Conservation (phyloP, 64 coral and sea anemone genomes). For the Hydrozoanthus tunicans region DNA sequence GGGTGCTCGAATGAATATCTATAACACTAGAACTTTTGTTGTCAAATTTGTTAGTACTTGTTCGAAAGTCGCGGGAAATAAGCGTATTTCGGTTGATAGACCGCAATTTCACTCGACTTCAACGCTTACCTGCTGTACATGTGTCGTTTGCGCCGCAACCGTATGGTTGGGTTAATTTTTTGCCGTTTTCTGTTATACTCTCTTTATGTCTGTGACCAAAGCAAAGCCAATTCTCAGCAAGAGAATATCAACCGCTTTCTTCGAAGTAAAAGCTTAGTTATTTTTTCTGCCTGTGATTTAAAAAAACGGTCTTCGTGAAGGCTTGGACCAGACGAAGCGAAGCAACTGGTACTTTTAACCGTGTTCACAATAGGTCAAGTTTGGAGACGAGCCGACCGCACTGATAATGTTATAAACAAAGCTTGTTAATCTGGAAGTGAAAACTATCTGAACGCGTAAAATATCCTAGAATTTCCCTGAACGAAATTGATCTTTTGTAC, state of each 20-base stretch:
- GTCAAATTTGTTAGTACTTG: background rate
- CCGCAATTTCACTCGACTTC: background rate
- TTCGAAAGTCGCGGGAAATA: background rate
- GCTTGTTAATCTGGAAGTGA: background rate
- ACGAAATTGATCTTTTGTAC: no score
- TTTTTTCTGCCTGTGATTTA: background rate
- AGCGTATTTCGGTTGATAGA: background rate
- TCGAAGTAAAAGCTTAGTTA: background rate
- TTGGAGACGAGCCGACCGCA: background rate
- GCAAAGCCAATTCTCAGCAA: background rate
- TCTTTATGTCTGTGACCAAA: background rate
- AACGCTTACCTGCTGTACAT: constrained; percentile 37
- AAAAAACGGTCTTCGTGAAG: background rate
- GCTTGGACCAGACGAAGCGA: constrained; percentile 15
- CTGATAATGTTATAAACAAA: background rate
- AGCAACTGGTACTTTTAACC: background rate
- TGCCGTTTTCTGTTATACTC: background rate
- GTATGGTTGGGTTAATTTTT: constrained; percentile 24
- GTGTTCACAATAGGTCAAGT: constrained; percentile 45
- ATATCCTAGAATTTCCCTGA: no score
- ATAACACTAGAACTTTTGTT: no score
- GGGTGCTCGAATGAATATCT: background rate
- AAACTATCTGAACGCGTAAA: no score
- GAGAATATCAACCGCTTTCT: constrained; percentile 7
- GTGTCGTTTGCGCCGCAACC: background rate